Conservation (phyloP, 2,888 invertebrate species). For the Ctena decussata region DNA sequence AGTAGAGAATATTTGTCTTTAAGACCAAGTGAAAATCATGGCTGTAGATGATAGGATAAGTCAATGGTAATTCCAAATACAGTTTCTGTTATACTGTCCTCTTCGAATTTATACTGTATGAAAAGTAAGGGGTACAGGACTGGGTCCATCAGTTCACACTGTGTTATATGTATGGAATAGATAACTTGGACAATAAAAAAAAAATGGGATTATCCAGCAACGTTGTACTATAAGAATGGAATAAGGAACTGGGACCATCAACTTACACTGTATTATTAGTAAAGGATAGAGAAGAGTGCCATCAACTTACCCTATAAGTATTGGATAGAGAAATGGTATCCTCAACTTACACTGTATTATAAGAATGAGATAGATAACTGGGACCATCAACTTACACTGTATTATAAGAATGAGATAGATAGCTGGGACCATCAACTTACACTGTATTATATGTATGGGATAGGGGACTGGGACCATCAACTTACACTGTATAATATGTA, state of each 20-base stretch:
- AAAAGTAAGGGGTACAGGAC: not conserved
- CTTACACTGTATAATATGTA: not conserved
- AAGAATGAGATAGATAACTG: not conserved
- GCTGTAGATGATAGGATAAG: no score
- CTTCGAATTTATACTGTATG: not conserved
- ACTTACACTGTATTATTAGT: not conserved
- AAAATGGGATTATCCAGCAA: no score
- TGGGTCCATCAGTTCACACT: not conserved
- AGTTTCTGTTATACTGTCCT: no score
- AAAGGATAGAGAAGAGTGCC: not conserved
- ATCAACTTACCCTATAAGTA: not conserved
- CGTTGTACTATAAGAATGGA: not conserved
- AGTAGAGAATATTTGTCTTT: no score
- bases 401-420: not conserved
- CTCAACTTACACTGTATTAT: not conserved
- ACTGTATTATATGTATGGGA: not conserved
- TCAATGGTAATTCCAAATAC: no score
- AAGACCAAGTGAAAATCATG: no score
- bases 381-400: slow-evolving; percentile 1
- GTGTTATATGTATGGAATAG: not conserved
- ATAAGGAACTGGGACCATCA: not conserved
- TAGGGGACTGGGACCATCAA: not conserved
- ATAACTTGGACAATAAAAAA: not conserved
- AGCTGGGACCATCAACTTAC: not conserved
- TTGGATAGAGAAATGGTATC: not conserved